These are phyloP conservation scores for Bufotes viridis DNA, from an alignment of 2,797 vertebrate genomes.

Conservation along the genomic window DNA sequence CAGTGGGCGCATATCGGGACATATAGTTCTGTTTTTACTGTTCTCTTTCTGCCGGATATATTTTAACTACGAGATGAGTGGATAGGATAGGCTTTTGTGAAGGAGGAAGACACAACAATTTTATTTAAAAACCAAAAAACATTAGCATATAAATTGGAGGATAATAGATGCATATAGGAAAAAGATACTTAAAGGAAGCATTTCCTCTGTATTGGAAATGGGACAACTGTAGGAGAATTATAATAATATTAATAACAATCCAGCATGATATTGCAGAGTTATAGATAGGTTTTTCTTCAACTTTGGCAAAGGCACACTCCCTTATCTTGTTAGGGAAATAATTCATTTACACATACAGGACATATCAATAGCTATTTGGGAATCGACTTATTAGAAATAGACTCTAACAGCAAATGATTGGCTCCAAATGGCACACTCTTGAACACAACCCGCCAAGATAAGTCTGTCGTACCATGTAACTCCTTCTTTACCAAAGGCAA, in stretches of 20 bases:
- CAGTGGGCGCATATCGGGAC: neutral
- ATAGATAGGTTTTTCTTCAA: neutral
- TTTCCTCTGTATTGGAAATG: neutral
- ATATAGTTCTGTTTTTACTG: neutral
- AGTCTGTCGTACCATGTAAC: neutral
- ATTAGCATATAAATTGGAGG: neutral
- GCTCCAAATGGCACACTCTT: neutral
- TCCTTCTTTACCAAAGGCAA: too few relatives aligned
- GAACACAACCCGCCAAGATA: neutral
- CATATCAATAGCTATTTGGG: neutral
- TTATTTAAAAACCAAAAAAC: neutral
- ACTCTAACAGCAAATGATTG: neutral
- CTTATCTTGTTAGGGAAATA: neutral
- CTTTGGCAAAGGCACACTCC: neutral
- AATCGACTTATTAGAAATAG: neutral
- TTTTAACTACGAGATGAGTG: neutral
- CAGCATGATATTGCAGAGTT: too few relatives aligned
- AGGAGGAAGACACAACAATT: neutral
- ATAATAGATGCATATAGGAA: neutral
- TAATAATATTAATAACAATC: too few relatives aligned
- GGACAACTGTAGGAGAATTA: neutral
- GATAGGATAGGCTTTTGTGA: conserved; percentile 1
- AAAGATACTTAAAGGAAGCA: too few relatives aligned
- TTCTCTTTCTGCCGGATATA: neutral
- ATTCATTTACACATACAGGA: neutral